Conservation (phyloP, 2,797 vertebrate genomes). For the Sciaenops ocellatus region DNA sequence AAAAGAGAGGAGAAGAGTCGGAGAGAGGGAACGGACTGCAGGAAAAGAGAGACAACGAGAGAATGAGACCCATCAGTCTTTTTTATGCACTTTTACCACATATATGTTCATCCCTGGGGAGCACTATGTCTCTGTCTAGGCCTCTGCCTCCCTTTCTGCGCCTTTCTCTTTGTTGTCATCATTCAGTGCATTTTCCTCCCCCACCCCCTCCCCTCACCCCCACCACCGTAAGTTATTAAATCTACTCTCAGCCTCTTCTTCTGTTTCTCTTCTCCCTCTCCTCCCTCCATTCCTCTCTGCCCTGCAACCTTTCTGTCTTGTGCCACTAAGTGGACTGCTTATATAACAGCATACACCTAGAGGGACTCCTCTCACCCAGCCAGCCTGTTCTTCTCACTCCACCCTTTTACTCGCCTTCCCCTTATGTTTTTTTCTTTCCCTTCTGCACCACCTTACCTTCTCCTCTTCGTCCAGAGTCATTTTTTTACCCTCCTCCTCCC, state of each 20-base stretch:
- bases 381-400: slow-evolving; percentile 47
- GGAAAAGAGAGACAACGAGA: slow-evolving; percentile 50
- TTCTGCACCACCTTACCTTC: slow-evolving; percentile 46
- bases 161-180: slow-evolving; percentile 68
- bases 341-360: slow-evolving; percentile 74
- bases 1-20: slow-evolving; percentile 38
- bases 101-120: slow-evolving; percentile 71
- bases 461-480: slow-evolving; percentile 20
- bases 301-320: slow-evolving; percentile 74
- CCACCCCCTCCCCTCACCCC: background rate
- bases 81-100: slow-evolving; percentile 75
- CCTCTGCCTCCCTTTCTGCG: slow-evolving; percentile 43
- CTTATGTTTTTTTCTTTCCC: slow-evolving; percentile 17
- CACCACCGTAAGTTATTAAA: slow-evolving; percentile 67
- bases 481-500: slow-evolving; percentile 33
- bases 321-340: slow-evolving; percentile 80
- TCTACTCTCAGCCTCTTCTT: slow-evolving; percentile 49
- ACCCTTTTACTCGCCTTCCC: slow-evolving; percentile 34
- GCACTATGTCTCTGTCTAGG: slow-evolving; percentile 63
- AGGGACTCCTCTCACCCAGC: slow-evolving; percentile 68
- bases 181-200: slow-evolving; percentile 56
- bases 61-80: slow-evolving; percentile 77
- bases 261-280: slow-evolving; percentile 23
- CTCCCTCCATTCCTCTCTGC: slow-evolving; percentile 53
- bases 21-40: slow-evolving; percentile 38